Percentiles rank a stretch among this genome's conserved stretches.
These are phyloP conservation scores for Glaucomys volans DNA, from an alignment of 2,113 vertebrate species.

Conservation along the genomic window DNA sequence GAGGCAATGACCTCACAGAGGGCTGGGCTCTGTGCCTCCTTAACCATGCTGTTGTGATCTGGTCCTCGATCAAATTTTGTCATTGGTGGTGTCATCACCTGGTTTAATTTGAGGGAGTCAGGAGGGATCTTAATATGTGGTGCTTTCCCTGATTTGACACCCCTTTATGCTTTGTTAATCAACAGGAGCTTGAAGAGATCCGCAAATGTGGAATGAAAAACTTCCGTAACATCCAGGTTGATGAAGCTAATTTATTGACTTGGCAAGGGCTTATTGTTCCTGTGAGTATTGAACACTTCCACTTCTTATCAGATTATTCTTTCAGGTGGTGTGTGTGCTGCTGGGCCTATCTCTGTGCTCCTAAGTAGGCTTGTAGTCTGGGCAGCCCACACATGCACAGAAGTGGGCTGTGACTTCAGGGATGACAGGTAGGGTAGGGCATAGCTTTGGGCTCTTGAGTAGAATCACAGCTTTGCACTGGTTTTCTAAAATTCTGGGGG, in stretches of 20 bases:
- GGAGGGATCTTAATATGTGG: slow-evolving; percentile 75
- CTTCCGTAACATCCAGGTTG: slow-evolving; percentile 99
- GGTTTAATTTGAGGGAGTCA: slow-evolving; percentile 64
- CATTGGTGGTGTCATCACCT: background rate
- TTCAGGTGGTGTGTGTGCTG: slow-evolving; percentile 64
- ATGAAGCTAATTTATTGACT: slow-evolving; percentile 99
- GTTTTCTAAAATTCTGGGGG: slow-evolving; percentile 7
- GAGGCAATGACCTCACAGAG: background rate
- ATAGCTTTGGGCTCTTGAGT: background rate
- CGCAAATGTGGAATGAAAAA: slow-evolving; percentile 99
- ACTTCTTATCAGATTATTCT: slow-evolving; percentile 71
- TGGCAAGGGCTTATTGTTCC: slow-evolving; percentile 99
- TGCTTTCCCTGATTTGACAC: slow-evolving; percentile 75
- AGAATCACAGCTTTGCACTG: background rate
- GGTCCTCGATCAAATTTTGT: background rate
- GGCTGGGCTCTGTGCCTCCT: background rate
- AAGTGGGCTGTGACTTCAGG: background rate
- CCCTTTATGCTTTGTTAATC: slow-evolving; percentile 82
- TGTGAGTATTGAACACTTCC: slow-evolving; percentile 91
- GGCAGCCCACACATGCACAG: background rate
- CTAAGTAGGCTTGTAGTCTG: background rate
- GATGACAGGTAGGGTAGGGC: slow-evolving; percentile 3
- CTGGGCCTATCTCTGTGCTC: slow-evolving; percentile 31
- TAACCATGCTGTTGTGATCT: background rate
- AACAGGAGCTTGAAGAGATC: slow-evolving; percentile 99